Evolutionary conservation across 2,113 vertebrate genomes (phyloP).

Genomic region (Planiliza haematocheilus): DNA sequence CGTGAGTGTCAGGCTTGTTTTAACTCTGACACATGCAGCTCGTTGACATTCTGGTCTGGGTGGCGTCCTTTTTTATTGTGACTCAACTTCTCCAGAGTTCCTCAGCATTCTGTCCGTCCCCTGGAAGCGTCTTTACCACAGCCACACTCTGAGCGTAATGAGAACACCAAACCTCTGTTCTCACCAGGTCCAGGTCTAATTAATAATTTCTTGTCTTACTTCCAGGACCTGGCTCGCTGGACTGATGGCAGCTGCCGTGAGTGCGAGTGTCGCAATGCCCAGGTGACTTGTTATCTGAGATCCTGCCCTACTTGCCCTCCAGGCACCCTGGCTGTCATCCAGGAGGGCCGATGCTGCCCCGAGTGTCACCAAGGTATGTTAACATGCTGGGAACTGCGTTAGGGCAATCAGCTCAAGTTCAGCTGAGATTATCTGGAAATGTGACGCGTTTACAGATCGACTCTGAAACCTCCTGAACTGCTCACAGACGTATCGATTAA

Average conservation of each 20-base stretch:
- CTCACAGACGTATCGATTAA: too few relatives aligned
- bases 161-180: not conserved
- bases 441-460: too few relatives aligned
- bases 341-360: conserved; percentile 86
- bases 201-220: conserved; percentile 11
- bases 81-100: not conserved
- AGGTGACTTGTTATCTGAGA: conserved; percentile 87
- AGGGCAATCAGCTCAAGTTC: too few relatives aligned
- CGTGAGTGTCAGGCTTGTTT: not conserved
- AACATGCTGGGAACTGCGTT: not conserved
- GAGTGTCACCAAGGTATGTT: conserved; percentile 87
- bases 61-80: conserved; percentile 8
- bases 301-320: conserved; percentile 88
- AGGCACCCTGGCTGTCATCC: conserved; percentile 77
- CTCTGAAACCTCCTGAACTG: too few relatives aligned
- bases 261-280: conserved; percentile 85
- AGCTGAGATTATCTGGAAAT: too few relatives aligned
- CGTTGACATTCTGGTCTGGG: not conserved
- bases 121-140: not conserved
- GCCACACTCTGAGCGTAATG: not conserved
- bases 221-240: conserved; percentile 85
- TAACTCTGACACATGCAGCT: not conserved
- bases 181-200: not conserved
- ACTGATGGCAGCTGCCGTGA: conserved; percentile 83
- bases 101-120: not conserved